Conservation (phyloP, 2,113 vertebrate genomes). For the Triplophysa rosa region DNA sequence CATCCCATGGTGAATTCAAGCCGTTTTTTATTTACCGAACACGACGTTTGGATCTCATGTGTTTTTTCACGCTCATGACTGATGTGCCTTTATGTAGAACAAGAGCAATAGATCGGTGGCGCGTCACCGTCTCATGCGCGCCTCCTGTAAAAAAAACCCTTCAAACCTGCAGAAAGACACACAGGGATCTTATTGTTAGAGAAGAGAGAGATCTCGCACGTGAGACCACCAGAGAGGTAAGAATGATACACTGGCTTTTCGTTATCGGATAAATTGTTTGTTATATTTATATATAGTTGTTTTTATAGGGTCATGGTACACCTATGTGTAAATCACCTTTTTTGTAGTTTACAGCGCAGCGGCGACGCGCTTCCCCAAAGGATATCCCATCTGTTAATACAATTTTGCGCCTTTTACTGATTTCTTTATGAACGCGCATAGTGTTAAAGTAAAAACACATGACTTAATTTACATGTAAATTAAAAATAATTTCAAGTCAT, state of each 20-base stretch:
- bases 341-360: not conserved
- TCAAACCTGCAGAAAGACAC: conserved; percentile 39
- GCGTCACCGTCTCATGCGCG: conserved; percentile 35
- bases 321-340: not conserved
- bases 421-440: not conserved
- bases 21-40: not conserved
- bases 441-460: not conserved
- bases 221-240: conserved; percentile 21
- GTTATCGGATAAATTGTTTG: not conserved
- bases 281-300: no score
- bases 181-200: conserved; percentile 42
- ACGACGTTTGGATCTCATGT: not conserved
- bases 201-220: conserved; percentile 2
- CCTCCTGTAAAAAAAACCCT: conserved; percentile 21
- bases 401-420: not conserved
- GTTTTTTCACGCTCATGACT: not conserved
- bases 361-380: not conserved
- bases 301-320: not conserved
- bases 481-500: not conserved
- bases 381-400: not conserved
- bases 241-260: not conserved
- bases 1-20: not conserved
- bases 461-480: not conserved
- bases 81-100: not conserved
- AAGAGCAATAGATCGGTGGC: not conserved